Evolutionary conservation across 2,888 invertebrate species (phyloP).

Genomic region (Parthenolecanium corni): DNA sequence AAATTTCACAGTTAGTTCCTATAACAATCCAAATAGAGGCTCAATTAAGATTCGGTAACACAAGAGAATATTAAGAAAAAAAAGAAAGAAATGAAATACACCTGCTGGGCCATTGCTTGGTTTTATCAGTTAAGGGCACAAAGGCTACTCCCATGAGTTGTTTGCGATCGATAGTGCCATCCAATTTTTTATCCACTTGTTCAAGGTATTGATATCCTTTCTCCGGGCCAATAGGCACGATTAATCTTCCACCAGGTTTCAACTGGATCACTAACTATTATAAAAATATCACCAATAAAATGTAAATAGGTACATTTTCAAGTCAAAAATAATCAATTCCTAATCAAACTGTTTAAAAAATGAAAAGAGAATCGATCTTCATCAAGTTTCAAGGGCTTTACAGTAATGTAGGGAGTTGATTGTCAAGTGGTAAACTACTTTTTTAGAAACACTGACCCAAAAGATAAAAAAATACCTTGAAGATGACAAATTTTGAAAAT

Average conservation of each 20-base stretch:
- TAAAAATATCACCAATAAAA: constrained; percentile 22
- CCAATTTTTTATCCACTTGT: constrained; percentile 74
- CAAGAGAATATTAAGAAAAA: neutral
- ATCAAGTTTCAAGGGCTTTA: too few species aligned
- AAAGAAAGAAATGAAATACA: constrained; percentile 11
- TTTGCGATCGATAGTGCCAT: constrained; percentile 63
- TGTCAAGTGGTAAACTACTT: too few species aligned
- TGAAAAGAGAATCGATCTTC: neutral
- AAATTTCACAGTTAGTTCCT: constrained; percentile 7
- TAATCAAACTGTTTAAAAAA: neutral
- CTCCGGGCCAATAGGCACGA: constrained; percentile 80
- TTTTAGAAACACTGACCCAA: too few species aligned
- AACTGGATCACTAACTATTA: constrained; percentile 69
- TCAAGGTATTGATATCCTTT: constrained; percentile 77
- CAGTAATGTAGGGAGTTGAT: too few species aligned
- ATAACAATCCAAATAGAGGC: neutral
- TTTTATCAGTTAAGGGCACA: constrained; percentile 86
- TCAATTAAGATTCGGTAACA: neutral
- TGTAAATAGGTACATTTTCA: neutral
- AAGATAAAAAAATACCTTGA: too few species aligned
- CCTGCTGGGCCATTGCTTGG: constrained; percentile 50
- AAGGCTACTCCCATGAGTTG: constrained; percentile 91
- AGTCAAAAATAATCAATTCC: neutral
- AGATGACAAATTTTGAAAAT: too few species aligned
- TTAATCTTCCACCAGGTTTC: constrained; percentile 82